Percentiles rank a stretch among this genome's conserved stretches.
phyloP scores from a whole-genome alignment of 2,888 invertebrate species.

The Rhamnusium bicolor region DNA sequence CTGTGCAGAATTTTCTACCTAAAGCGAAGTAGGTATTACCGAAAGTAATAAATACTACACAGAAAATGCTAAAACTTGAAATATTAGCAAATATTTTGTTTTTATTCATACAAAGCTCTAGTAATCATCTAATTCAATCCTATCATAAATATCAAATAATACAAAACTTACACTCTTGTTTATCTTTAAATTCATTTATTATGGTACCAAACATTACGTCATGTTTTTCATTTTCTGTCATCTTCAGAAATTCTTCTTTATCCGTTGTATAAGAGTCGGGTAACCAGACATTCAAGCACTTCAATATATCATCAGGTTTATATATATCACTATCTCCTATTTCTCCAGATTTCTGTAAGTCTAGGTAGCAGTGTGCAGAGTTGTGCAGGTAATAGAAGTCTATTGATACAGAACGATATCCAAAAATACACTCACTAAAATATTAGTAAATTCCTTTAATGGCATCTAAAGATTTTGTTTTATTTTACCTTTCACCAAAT shows the following conservation, averaged over 20 bases:
- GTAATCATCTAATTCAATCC: too few species aligned
- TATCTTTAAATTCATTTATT: conserved; percentile 54
- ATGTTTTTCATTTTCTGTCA: conserved; percentile 59
- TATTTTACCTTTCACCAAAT: conserved; percentile 81
- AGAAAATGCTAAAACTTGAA: too few species aligned
- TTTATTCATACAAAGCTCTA: too few species aligned
- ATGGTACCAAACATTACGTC: conserved; percentile 61
- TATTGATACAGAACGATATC: conserved; percentile 86
- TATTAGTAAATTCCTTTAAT: conserved; percentile 13
- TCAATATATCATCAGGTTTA: conserved; percentile 61
- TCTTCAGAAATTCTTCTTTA: conserved; percentile 55
- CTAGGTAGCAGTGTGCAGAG: conserved; percentile 78
- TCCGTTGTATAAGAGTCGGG: conserved; percentile 59
- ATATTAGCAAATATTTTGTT: too few species aligned
- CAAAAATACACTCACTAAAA: conserved; percentile 89
- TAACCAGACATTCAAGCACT: conserved; percentile 62
- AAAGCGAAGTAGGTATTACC: too few species aligned
- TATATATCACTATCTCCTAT: conserved; percentile 72
- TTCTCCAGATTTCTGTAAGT: conserved; percentile 80
- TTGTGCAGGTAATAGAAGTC: conserved; percentile 60
- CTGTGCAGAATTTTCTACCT: too few species aligned
- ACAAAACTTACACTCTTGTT: conserved; percentile 41
- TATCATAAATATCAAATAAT: too few species aligned
- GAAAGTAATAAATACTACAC: too few species aligned
- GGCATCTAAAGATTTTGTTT: conserved; percentile 60